Percentiles rank a stretch among this genome's conserved stretches.
phyloP scores from a whole-genome alignment of 2,797 vertebrate species.

The Smutsia temminckii region DNA sequence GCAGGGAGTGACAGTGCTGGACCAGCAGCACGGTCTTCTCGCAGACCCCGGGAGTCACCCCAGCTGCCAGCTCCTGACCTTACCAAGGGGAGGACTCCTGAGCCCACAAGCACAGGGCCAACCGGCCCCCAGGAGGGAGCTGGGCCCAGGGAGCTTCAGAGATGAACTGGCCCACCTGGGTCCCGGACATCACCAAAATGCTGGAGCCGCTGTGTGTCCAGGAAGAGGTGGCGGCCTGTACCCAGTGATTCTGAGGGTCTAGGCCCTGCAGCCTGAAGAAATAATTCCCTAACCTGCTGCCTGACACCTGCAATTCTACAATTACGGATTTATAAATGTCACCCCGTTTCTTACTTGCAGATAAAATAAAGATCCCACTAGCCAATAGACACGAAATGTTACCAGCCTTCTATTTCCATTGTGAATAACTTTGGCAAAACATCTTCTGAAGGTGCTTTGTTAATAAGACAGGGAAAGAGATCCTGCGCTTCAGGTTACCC shows the following conservation, averaged over 20 bases:
- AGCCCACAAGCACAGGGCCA: neutral
- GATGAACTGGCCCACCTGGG: neutral
- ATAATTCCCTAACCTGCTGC: neutral
- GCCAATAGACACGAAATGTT: constrained; percentile 6
- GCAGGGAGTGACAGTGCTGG: constrained; percentile 70
- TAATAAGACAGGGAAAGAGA: neutral
- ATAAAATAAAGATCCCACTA: neutral
- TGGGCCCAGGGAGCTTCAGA: neutral
- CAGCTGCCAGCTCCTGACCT: neutral
- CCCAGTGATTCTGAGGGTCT: neutral
- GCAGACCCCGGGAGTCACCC: neutral
- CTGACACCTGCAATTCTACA: neutral
- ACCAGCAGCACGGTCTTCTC: neutral
- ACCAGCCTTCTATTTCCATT: neutral
- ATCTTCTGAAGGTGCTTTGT: neutral
- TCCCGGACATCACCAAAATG: neutral
- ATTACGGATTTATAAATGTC: neutral
- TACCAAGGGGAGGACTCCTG: neutral
- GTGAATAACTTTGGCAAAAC: neutral
- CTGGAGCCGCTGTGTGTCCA: neutral
- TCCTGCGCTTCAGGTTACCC: neutral
- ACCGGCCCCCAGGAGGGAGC: neutral
- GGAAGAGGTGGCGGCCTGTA: neutral
- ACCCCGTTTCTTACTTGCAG: neutral
- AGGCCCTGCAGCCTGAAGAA: neutral